phyloP scores from a whole-genome alignment of 2,797 vertebrate genomes.

The Cryptoblepharus egeriae region DNA sequence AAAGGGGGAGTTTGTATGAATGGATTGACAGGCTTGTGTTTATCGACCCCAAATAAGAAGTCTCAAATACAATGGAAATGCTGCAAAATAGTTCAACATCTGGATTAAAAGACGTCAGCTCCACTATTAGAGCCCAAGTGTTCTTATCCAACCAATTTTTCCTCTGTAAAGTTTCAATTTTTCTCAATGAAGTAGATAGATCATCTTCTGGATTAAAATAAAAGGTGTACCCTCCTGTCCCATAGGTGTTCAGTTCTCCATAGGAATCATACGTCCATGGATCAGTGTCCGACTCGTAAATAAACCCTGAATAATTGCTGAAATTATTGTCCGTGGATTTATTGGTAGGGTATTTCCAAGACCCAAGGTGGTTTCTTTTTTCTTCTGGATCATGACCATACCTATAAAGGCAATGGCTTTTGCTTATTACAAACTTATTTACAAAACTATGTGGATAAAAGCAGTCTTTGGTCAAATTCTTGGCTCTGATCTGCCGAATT shows the following conservation, averaged over 20 bases:
- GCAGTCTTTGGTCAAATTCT: slow-evolving; percentile 37
- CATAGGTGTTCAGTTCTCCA: slow-evolving; percentile 61
- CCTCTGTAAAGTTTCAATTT: slow-evolving; percentile 58
- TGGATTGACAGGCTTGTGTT: slow-evolving; percentile 58
- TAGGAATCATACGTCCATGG: slow-evolving; percentile 61
- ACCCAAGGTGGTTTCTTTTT: slow-evolving; percentile 32
- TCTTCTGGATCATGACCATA: slow-evolving; percentile 61
- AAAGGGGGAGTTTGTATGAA: slow-evolving; percentile 63
- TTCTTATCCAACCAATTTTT: slow-evolving; percentile 72
- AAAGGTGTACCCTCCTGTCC: slow-evolving; percentile 67
- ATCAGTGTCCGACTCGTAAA: slow-evolving; percentile 42
- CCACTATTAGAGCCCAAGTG: slow-evolving; percentile 74
- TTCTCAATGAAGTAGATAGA: slow-evolving; percentile 52
- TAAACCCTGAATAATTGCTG: slow-evolving; percentile 46
- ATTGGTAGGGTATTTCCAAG: slow-evolving; percentile 53
- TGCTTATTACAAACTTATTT: slow-evolving; percentile 21
- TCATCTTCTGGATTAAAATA: slow-evolving; percentile 68
- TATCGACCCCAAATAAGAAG: slow-evolving; percentile 59
- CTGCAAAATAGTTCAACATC: slow-evolving; percentile 66
- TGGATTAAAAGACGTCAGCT: slow-evolving; percentile 67
- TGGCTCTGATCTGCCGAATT: slow-evolving; percentile 73
- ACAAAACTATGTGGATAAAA: slow-evolving; percentile 24
- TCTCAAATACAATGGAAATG: slow-evolving; percentile 70
- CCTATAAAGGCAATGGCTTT: slow-evolving; percentile 62
- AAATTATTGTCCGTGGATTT: not conserved